phyloP scores from a whole-genome alignment of 1,140 invertebrate species.

The Sycobia sp. region DNA sequence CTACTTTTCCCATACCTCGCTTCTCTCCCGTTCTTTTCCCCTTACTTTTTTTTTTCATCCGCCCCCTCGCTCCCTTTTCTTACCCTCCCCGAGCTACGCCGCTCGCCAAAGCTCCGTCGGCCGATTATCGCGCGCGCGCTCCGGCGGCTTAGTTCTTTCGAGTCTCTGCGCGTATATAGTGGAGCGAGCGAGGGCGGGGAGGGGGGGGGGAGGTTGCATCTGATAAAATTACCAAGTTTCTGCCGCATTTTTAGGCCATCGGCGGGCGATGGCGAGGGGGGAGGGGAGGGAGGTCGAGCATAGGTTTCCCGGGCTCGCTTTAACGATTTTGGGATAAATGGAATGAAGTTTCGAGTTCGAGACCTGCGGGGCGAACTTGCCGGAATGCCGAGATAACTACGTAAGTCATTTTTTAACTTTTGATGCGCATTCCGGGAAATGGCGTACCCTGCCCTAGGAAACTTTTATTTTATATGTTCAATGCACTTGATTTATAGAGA shows the following conservation, averaged over 20 bases:
- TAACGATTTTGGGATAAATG: conserved; percentile 32
- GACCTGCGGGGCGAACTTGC: background rate
- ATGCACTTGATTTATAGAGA: too few relatives aligned
- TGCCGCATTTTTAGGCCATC: conserved; percentile 29
- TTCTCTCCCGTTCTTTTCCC: background rate
- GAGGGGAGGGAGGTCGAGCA: background rate
- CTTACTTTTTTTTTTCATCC: background rate
- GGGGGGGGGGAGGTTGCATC: conserved; percentile 8
- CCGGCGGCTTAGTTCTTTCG: conserved; percentile 6
- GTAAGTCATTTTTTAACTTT: conserved; percentile 33
- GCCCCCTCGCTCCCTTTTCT: too few relatives aligned
- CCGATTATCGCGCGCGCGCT: conserved; percentile 21
- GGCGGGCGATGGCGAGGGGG: too few relatives aligned
- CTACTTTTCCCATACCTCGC: background rate
- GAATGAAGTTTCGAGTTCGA: conserved; percentile 28
- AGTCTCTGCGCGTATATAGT: too few relatives aligned
- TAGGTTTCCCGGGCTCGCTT: background rate
- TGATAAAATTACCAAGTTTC: conserved; percentile 35
- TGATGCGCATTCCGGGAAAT: conserved; percentile 24
- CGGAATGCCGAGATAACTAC: conserved; percentile 29
- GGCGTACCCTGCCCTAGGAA: background rate
- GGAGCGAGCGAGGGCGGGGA: too few relatives aligned
- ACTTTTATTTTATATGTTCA: conserved; percentile 30
- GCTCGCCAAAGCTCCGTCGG: background rate
- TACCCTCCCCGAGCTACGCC: too few relatives aligned